phyloP scores from a whole-genome alignment of 2,113 vertebrate species.

The Formicarius rufipectus region DNA sequence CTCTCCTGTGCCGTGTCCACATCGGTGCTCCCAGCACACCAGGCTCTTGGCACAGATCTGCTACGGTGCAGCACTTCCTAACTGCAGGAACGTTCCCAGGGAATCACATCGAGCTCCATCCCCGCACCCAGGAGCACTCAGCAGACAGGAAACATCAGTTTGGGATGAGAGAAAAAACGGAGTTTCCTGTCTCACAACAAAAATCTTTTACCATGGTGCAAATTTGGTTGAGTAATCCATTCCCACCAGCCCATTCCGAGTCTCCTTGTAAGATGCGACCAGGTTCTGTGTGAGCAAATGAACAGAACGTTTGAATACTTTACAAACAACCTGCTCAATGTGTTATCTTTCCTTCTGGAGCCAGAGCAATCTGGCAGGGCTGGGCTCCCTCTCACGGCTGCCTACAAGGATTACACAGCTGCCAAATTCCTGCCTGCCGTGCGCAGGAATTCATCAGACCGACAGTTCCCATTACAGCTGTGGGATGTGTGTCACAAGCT shows the following conservation, averaged over 20 bases:
- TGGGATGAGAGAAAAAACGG: neutral
- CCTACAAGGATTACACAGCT: neutral
- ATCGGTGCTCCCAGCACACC: neutral
- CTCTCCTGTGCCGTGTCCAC: neutral
- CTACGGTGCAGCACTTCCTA: neutral
- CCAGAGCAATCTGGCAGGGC: neutral
- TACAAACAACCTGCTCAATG: neutral
- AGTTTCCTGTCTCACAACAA: neutral
- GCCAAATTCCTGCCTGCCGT: neutral
- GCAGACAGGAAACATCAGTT: neutral
- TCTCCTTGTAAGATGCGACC: slow-evolving; percentile 81
- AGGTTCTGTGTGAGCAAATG: slow-evolving; percentile 66
- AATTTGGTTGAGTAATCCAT: slow-evolving; percentile 84
- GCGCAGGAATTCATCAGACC: neutral
- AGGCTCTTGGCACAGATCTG: neutral
- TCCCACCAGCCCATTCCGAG: slow-evolving; percentile 80
- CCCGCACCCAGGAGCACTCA: neutral
- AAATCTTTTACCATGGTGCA: slow-evolving; percentile 76
- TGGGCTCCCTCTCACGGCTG: neutral
- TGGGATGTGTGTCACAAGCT: neutral
- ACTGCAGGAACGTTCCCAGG: neutral
- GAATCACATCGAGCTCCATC: neutral
- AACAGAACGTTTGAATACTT: neutral
- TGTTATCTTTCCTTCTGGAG: neutral
- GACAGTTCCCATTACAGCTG: neutral